Evolutionary conservation across 2,113 vertebrate species (phyloP).

Genomic region (Lutjanus erythropterus): DNA sequence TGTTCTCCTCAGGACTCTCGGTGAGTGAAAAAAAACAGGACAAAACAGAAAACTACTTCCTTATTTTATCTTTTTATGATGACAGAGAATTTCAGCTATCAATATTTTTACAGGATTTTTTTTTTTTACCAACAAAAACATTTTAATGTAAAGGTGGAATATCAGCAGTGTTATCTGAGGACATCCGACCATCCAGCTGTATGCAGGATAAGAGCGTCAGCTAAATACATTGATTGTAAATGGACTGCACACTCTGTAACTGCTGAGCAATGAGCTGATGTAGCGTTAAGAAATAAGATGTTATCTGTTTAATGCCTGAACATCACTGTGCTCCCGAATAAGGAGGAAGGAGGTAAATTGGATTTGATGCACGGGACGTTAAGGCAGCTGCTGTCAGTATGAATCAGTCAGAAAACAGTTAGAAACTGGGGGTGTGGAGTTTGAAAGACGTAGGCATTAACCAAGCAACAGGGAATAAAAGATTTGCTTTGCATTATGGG

Average conservation of each 20-base stretch:
- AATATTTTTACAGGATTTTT: not conserved
- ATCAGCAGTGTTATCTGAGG: not conserved
- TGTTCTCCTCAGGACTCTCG: conserved; percentile 96
- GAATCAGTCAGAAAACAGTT: conserved; percentile 12
- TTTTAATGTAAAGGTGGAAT: not conserved
- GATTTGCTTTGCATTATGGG: not conserved
- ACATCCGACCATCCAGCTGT: not conserved
- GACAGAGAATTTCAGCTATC: not conserved
- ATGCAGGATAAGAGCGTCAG: conserved; percentile 2
- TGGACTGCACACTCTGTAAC: not conserved
- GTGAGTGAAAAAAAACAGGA: conserved; percentile 81
- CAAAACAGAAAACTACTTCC: too few species aligned
- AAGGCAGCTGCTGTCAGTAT: not conserved
- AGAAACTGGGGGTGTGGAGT: not conserved
- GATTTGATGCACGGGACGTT: not conserved
- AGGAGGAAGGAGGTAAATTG: not conserved
- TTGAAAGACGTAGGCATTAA: not conserved
- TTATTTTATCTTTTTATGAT: not conserved
- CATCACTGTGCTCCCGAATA: not conserved
- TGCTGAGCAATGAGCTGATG: conserved; percentile 12
- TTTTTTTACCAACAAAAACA: not conserved
- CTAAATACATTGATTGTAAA: not conserved
- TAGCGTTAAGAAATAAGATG: not conserved
- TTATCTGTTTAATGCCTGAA: not conserved
- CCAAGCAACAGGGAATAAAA: not conserved